These are phyloP conservation scores for Plutomurus gul DNA, from an alignment of 1,140 invertebrate species.

Conservation along the genomic window DNA sequence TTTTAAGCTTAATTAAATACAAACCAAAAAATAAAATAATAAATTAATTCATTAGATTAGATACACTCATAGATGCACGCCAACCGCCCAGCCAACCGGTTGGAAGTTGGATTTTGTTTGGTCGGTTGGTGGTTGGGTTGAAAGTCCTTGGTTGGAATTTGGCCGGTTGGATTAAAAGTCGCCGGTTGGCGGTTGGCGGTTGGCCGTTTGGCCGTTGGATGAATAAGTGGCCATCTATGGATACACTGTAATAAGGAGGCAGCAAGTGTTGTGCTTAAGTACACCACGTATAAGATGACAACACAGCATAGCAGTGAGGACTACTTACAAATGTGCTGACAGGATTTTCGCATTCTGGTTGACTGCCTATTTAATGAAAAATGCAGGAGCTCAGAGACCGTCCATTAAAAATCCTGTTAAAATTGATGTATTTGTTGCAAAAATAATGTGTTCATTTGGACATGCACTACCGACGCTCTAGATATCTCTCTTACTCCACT, in stretches of 20 bases:
- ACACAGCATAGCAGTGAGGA: not conserved
- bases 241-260: not conserved
- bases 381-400: constrained; percentile 13
- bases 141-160: no score
- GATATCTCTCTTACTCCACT: not conserved
- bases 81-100: no score
- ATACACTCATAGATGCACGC: no score
- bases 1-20: no score
- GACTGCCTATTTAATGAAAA: constrained; percentile 27
- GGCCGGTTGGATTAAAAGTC: no score
- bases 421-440: constrained; percentile 22
- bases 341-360: constrained; percentile 15
- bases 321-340: not conserved
- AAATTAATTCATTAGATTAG: no score
- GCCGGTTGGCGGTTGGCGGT: no score
- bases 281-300: not conserved
- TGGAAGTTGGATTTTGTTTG: no score
- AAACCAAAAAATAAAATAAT: no score
- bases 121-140: no score
- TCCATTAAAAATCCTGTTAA: constrained; percentile 25
- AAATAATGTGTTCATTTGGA: constrained; percentile 18
- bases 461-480: not conserved
- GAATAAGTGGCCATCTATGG: no score
- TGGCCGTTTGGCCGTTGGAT: no score
- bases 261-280: not conserved